A percentile compares a stretch with the other conserved stretches of the same genome.
Conservation (phyloP, 2,797 vertebrate genomes). For the Xerus rutilus region DNA sequence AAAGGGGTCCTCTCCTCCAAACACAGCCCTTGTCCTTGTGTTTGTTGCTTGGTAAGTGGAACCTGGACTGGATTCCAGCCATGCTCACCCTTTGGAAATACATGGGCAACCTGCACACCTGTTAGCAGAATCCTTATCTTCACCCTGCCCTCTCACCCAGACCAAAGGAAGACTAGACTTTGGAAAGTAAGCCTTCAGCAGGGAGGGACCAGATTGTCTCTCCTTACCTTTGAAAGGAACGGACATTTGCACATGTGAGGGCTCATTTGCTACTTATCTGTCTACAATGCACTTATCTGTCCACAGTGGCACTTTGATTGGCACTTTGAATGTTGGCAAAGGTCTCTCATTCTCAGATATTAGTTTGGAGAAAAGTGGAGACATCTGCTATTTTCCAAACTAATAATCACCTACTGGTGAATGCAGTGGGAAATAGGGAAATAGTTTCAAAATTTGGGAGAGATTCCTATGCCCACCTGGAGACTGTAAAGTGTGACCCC, state of each 20-base stretch:
- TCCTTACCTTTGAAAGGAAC: neutral
- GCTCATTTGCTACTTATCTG: neutral
- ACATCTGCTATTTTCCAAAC: neutral
- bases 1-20: neutral
- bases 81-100: neutral
- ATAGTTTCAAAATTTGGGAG: neutral
- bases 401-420: neutral
- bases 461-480: neutral
- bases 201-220: neutral
- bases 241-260: neutral
- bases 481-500: neutral
- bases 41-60: neutral
- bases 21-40: neutral
- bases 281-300: neutral
- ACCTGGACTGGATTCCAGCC: neutral
- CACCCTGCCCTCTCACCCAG: neutral
- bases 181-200: neutral
- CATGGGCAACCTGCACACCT: neutral
- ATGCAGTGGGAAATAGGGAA: neutral
- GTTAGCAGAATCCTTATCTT: neutral
- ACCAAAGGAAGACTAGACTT: neutral
- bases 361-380: neutral
- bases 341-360: neutral
- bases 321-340: neutral
- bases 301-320: neutral